Evolutionary conservation across 2,888 invertebrate genomes (phyloP), one percentile per base, ranked within the genome.

Genomic region (Heliconius hortense): DNA sequence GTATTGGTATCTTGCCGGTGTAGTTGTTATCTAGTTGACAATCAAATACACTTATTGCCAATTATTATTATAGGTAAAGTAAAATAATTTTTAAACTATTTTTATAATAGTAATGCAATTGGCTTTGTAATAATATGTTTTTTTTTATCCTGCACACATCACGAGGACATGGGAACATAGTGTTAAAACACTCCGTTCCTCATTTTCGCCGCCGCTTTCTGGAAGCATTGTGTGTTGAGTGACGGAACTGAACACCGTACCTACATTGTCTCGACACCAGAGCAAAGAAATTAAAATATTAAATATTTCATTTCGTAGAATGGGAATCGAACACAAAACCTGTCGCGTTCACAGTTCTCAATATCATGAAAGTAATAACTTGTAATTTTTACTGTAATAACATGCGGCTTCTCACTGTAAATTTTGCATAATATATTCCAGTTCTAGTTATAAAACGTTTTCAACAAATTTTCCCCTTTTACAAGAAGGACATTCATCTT

Each of bases 11-110:
- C 39, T 71, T 62, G 39, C 26, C 59, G 21, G 13, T 35, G 59
- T 43, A 62, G 43, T 43, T 39, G 70, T 71, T 71, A 71, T 43
- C 71, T 60, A 69, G 53, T 35, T 69, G 69, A 69, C 53, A 69
- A 69, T 69, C 69, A 35, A 69, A 69, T 56, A 56, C 31, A 31
- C 15, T 56, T 69, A 53, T 60, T 60, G 60, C 39, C 60, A 43
- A 71, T n/a, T n/a, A n/a, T n/a, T n/a, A n/a, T n/a, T n/a, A n/a
- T n/a, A n/a, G 4, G 2, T 43, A 39, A 0, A 15, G 21, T 18
- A 66, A 66, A 15, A 64, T 39, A 13, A 21, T 24, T 35, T 35
- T 64, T n/a, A 5, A 60, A 26, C 13, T 24, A 7, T 7, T 60
- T 26, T 60, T 60, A 60, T 24, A n/a, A n/a, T n/a, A n/a, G n/a